Conservation (phyloP, 2,113 vertebrate genomes). For the Xiphorhynchus elegans region DNA sequence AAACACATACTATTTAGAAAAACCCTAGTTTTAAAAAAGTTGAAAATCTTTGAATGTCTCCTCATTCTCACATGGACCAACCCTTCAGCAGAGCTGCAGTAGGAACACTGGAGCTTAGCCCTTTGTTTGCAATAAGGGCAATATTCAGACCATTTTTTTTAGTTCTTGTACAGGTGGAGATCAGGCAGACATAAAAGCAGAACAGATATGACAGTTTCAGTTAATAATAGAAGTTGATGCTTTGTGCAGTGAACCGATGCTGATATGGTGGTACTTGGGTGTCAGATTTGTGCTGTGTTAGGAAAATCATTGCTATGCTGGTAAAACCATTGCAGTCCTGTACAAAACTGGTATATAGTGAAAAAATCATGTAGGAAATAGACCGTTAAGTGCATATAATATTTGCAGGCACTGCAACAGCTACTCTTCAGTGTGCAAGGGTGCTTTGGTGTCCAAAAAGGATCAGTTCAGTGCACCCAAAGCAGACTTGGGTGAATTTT, state of each 20-base stretch:
- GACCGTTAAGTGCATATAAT: slow-evolving; percentile 47
- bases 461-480: background rate
- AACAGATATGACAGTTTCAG: background rate
- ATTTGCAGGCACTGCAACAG: background rate
- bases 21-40: background rate
- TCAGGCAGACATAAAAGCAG: background rate
- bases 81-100: background rate
- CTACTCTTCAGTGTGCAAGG: background rate
- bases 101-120: background rate
- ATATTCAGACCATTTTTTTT: accelerated
- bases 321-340: slow-evolving; percentile 16
- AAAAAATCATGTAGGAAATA: slow-evolving; percentile 57
- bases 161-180: background rate
- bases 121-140: background rate
- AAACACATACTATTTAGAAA: background rate
- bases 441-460: background rate
- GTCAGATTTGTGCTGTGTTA: slow-evolving; percentile 53
- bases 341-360: slow-evolving; percentile 44
- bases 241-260: background rate
- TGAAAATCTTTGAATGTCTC: background rate
- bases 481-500: slow-evolving; percentile 18
- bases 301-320: slow-evolving; percentile 33
- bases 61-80: background rate
- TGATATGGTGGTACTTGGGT: slow-evolving; percentile 59
- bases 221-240: slow-evolving; percentile 18